Base-by-base conservation (phyloP, 2,797 vertebrate species). In the Hypotaenidia okinawae region DNA sequence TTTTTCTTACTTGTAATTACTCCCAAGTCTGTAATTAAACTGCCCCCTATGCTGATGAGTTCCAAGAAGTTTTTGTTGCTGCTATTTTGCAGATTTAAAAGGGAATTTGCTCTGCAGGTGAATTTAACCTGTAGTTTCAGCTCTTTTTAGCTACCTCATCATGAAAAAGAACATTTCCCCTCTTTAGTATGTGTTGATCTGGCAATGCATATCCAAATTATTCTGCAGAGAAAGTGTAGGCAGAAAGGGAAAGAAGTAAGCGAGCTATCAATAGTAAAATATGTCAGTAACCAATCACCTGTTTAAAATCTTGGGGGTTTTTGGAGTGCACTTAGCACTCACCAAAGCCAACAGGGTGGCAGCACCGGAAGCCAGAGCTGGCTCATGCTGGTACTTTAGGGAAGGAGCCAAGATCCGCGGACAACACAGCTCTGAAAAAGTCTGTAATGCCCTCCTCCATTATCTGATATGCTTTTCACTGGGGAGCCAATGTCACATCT, bases 21-120 rank as follows among this genome's bases (percentile, higher is more conserved):
- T 94, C 70, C 61, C 59, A 90, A 64, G 43, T 12, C 70, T 80
- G n/a, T 90, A 90, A 92, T 92, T 93, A 96, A 92, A 51, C 57
- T 87, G 33, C 3, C 4, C 7, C 16, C 43, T 81, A 18, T 70
- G 57, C 22, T 91, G 75, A 67, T n/a, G 39, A 76, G 35, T 81
- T 90, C 67, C 45, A 84, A 82, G 59, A 63, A 6, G n/a, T 83
- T 91, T 84, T 74, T 84, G 51, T 47, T 74, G 45, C 24, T 82
- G 51, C 5, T 62, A 5, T 67, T 88, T 63, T 54, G 10, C 23
- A 55, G 84, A 68, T 85, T 81, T 84, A 19, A 49, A 91, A 61
- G 11, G 24, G 22, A 89, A 54, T 70, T 94, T 89, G 11, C 55
- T 63, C 74, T 94, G 74, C 39, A 70, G 67, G 67, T 74, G 33